Base-by-base conservation (phyloP, 1,140 invertebrate species). In the Zaprionus nigranus region DNA sequence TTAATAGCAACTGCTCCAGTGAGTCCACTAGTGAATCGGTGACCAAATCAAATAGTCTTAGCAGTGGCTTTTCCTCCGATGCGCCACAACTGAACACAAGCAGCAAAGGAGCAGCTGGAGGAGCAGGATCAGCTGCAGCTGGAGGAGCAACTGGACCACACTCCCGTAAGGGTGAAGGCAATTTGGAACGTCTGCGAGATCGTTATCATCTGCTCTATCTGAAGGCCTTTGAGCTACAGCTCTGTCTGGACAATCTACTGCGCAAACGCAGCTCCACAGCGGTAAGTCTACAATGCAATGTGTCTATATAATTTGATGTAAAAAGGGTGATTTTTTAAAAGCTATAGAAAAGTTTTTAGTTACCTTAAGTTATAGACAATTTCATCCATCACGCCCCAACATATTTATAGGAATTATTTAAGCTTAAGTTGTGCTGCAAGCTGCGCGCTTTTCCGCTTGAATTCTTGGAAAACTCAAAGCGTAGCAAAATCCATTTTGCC, bases 151-250 rank as follows among this genome's bases (percentile, higher is more conserved):
- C 68, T 56, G 59, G 68, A 59, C 57, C 56, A 11, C 73, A 80
- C 62, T 30, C 74, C 11, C 78, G 90, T 64, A 85, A 82, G 61
- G 74, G 73, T 43, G 87, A 92, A 68, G 79, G 92, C 90, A 78
- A 94, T 94, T 72, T 92, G 93, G 61, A 92, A 66, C 95, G 95
- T 30, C 93, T 98, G 53, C 96, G 98, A 93, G 94, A 96, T 53
- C 96, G 97, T 82, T 98, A 97, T 96, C 97, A 98, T 92, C 94
- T 96, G 71, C 94, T 98, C 66, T 98, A 97, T 94, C 93, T 98
- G 81, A 94, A 96, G 74, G 96, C 97, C 22, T 94, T 98, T 82
- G 98, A 98, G 94, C 97, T 97, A 96, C 97, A 97, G 93, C 97
- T 96, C 93, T 94, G 96, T 86, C 94, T 97, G 75, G 96, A 97